Evolutionary conservation across 2,797 vertebrate genomes (phyloP).

Genomic region (Phyllotis vaccarum): DNA sequence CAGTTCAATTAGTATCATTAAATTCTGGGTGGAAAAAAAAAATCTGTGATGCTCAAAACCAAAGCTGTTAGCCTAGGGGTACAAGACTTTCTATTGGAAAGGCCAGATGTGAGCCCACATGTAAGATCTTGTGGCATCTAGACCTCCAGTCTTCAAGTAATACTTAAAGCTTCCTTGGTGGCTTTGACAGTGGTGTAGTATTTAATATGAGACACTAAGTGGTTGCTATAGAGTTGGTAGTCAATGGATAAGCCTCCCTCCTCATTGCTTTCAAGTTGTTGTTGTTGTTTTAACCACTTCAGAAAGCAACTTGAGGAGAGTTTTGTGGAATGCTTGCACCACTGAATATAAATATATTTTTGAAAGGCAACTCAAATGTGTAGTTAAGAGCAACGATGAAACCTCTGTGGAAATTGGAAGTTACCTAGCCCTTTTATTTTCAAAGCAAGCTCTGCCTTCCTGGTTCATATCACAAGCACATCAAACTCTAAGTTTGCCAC

Average conservation of each 20-base stretch:
- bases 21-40: neutral
- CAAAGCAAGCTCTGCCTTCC: neutral
- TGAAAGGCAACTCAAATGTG: slow-evolving; percentile 28
- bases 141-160: neutral
- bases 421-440: slow-evolving; percentile 23
- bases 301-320: slow-evolving; percentile 20
- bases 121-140: neutral
- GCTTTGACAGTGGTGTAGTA: neutral
- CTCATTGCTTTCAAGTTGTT: neutral
- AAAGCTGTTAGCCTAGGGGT: neutral
- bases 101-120: neutral
- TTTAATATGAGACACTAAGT: neutral
- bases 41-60: neutral
- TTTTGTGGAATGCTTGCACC: neutral
- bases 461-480: neutral
- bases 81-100: neutral
- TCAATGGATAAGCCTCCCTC: neutral
- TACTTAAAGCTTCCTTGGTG: neutral
- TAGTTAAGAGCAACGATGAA: slow-evolving; percentile 12
- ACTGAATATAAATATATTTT: slow-evolving; percentile 31
- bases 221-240: neutral
- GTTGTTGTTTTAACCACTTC: neutral
- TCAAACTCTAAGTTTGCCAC: neutral
- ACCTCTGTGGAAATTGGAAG: slow-evolving; percentile 5
- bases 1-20: neutral